Evolutionary conservation across 1,140 invertebrate species (phyloP).

Genomic region (Cherax destructor): DNA sequence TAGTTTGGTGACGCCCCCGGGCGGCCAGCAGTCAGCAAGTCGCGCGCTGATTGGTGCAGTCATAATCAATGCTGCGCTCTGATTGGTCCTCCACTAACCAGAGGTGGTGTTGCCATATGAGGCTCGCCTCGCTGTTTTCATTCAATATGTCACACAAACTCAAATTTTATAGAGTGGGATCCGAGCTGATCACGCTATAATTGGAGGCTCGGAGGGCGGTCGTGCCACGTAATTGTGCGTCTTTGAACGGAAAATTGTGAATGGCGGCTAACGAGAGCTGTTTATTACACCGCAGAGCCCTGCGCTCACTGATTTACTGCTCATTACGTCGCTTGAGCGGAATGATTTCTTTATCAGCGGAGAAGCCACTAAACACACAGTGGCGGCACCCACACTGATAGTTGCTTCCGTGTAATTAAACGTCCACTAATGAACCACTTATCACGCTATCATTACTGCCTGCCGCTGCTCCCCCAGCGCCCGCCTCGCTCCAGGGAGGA

Average conservation of each 20-base stretch:
- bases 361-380: slow-evolving; percentile 13
- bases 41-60: slow-evolving; percentile 6
- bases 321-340: slow-evolving; percentile 53
- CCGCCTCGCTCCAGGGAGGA: background rate
- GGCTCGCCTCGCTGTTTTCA: slow-evolving; percentile 47
- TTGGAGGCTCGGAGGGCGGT: slow-evolving; percentile 59
- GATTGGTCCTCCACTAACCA: slow-evolving; percentile 46
- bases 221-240: slow-evolving; percentile 59
- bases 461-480: background rate
- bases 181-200: slow-evolving; percentile 59
- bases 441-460: slow-evolving; percentile 8
- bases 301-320: slow-evolving; percentile 36
- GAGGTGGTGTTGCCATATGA: slow-evolving; percentile 45
- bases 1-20: slow-evolving; percentile 20
- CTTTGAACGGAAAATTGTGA: slow-evolving; percentile 68
- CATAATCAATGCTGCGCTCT: slow-evolving; percentile 35
- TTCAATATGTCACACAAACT: slow-evolving; percentile 61
- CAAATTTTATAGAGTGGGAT: slow-evolving; percentile 65
- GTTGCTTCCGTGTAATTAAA: slow-evolving; percentile 46
- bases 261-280: slow-evolving; percentile 65
- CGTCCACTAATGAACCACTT: slow-evolving; percentile 39
- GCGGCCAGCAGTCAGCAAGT: slow-evolving; percentile 34
- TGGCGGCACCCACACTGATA: slow-evolving; percentile 26
- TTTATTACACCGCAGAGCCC: slow-evolving; percentile 48
- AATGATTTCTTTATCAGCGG: slow-evolving; percentile 53